A percentile compares a stretch with the other conserved stretches of the same genome.
These are phyloP conservation scores for Etheostoma perlongum DNA, from an alignment of 2,797 vertebrate genomes.

Conservation along the genomic window DNA sequence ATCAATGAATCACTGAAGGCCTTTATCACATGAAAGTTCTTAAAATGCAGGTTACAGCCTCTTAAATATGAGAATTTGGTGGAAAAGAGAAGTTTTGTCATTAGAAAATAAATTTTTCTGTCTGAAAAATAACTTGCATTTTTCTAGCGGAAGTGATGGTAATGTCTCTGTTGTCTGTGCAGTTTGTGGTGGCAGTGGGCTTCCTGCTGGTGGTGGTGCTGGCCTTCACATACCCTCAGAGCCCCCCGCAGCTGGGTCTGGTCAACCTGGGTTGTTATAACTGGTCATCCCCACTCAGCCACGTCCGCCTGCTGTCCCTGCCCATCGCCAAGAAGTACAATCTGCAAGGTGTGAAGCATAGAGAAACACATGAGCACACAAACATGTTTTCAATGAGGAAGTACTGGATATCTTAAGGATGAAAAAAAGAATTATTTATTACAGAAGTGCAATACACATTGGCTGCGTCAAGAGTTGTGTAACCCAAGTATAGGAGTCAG, in stretches of 20 bases:
- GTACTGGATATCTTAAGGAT: not conserved
- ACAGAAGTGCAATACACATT: too few species aligned
- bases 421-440: not conserved
- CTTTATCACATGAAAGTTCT: not conserved
- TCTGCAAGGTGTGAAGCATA: constrained; percentile 85
- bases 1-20: not conserved
- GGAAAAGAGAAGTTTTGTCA: not conserved
- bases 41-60: too few species aligned
- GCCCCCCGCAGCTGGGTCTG: constrained; percentile 83
- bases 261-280: constrained; percentile 85
- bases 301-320: constrained; percentile 91
- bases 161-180: constrained; percentile 26
- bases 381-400: not conserved
- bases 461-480: not conserved
- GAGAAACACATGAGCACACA: not conserved
- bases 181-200: constrained; percentile 89
- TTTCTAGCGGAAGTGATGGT: not conserved
- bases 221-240: constrained; percentile 90
- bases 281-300: constrained; percentile 90
- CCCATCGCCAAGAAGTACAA: constrained; percentile 97
- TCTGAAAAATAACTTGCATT: not conserved
- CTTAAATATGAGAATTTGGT: too few species aligned
- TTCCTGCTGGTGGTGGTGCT: constrained; percentile 89
- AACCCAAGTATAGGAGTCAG: too few species aligned
- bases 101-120: not conserved